These are phyloP conservation scores for Heliconius ethilla DNA, from an alignment of 2,888 invertebrate genomes.

Conservation along the genomic window DNA sequence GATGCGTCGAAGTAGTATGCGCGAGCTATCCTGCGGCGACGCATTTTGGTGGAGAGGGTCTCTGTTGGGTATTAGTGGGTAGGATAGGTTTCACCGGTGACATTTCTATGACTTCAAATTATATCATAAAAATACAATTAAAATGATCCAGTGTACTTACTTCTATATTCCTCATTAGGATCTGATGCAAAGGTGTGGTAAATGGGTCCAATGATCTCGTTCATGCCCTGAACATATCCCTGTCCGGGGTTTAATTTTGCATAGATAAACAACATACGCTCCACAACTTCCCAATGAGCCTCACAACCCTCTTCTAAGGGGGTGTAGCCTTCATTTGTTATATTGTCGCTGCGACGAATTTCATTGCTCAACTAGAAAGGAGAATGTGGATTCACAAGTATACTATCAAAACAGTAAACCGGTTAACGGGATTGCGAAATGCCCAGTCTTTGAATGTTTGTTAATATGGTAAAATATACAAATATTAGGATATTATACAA, in stretches of 20 bases:
- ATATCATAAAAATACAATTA: no score
- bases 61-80: no score
- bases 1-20: no score
- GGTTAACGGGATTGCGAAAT: not conserved
- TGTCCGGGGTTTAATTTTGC: conserved; percentile 99
- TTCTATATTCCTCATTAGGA: conserved; percentile 88
- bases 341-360: conserved; percentile 83
- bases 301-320: conserved; percentile 95
- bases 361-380: conserved; percentile 84
- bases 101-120: no score
- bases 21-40: no score
- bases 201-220: conserved; percentile 99
- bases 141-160: conserved; percentile 71
- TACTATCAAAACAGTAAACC: not conserved
- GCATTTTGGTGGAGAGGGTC: no score
- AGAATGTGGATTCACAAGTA: no score
- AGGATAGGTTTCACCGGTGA: no score
- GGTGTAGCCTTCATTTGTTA: conserved; percentile 84
- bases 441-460: not conserved
- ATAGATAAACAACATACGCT: conserved; percentile 97
- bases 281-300: conserved; percentile 99
- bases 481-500: not conserved
- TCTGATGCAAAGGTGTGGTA: conserved; percentile 98
- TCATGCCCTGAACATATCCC: conserved; percentile 99
- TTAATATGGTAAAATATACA: not conserved